Evolutionary conservation across 2,113 vertebrate species (phyloP), one percentile per base, ranked within the genome.

Genomic region (Barbus barbus): DNA sequence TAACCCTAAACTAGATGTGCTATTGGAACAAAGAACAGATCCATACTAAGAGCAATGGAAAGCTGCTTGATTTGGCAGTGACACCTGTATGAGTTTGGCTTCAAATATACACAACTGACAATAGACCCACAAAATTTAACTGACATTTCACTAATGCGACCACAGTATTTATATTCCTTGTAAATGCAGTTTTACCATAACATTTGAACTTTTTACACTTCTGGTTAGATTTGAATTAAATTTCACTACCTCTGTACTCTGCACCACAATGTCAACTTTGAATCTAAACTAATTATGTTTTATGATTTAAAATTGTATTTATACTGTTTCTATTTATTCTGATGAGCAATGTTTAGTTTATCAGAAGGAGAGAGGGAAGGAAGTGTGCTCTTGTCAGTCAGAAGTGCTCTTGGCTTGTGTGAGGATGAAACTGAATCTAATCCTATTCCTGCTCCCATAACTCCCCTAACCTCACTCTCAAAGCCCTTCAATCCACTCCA

Each of bases 371-470:
- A 65, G 51, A 69, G 53, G 63, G 65, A 58, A 46, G 60, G 46
- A 78, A n/a, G n/a, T n/a, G n/a, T n/a, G n/a, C n/a, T n/a, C n/a
- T n/a, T n/a, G 65, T 71, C 56, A 41, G 60, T 81, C 69, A 60
- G 56, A 76, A 71, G 33, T 71, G 20, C 4, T n/a, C 67, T 12
- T 56, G 8, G 61, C 26, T 65, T 31, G 36, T 67, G 63, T 33
- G 63, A 16, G 63, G 31, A 67, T 36, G 63, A 41, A 44, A 44
- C 38, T 44, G n/a, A 41, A 41, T 38, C 3, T 72, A 72, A 72
- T 67, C 63, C 63, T 67, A 14, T 72, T 44, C 69, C 38, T 72
- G 69, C 5, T 73, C 38, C 71, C 71, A 69, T 16, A 41, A 73
- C 22, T 73, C 69, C 69, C 38, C 18, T 8, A 41, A 73, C 38